Evolutionary conservation across 2,113 vertebrate genomes (phyloP).

Genomic region (Campylomormyrus tamandua): DNA sequence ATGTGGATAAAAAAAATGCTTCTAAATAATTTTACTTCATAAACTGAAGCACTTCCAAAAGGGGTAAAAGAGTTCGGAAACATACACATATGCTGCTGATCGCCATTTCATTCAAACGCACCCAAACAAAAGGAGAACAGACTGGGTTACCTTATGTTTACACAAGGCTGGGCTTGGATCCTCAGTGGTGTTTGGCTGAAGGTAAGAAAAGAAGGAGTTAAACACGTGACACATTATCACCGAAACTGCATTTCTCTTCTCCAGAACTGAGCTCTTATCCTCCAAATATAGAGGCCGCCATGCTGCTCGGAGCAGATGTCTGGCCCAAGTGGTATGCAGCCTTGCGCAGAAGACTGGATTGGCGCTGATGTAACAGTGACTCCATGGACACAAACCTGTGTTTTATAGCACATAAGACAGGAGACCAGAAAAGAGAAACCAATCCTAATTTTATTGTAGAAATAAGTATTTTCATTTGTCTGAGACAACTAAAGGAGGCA

Average conservation of each 20-base stretch:
- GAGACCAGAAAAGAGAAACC: background rate
- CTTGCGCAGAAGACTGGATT: background rate
- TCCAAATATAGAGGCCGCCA: background rate
- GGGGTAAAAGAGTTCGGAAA: background rate
- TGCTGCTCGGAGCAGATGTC: background rate
- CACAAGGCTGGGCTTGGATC: slow-evolving; percentile 17
- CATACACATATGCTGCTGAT: background rate
- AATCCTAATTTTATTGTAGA: background rate
- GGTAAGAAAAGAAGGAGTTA: slow-evolving; percentile 28
- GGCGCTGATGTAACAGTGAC: background rate
- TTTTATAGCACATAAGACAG: background rate
- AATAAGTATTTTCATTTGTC: background rate
- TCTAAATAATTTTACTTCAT: background rate
- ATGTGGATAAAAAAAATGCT: background rate
- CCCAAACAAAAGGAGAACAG: background rate
- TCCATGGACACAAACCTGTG: background rate
- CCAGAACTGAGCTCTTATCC: background rate
- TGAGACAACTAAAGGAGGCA: background rate
- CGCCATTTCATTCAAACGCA: background rate
- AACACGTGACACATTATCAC: background rate
- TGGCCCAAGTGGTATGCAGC: background rate
- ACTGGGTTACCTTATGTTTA: slow-evolving; percentile 30
- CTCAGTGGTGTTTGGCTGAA: slow-evolving; percentile 28
- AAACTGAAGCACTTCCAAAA: background rate
- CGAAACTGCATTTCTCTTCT: background rate